Percentiles rank a stretch among this genome's conserved stretches.
Evolutionary conservation across 2,888 invertebrate species (phyloP).

Genomic region (Acronicta aceris): DNA sequence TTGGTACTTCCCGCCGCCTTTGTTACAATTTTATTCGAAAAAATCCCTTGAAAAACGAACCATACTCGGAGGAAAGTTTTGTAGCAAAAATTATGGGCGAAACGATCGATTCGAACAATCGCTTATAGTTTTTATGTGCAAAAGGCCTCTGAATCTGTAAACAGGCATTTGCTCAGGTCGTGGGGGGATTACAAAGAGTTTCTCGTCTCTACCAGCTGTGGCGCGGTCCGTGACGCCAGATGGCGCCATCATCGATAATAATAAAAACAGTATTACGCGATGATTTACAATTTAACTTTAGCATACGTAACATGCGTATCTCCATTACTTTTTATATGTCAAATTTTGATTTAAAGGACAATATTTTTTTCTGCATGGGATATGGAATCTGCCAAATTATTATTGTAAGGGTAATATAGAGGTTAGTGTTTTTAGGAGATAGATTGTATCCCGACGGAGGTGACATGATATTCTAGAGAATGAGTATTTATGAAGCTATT

Average conservation of each 20-base stretch:
- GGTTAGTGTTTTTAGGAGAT: too few relatives aligned
- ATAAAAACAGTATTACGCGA: conserved; percentile 63
- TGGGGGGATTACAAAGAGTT: conserved; percentile 63
- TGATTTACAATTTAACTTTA: conserved; percentile 66
- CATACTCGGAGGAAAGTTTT: conserved; percentile 19
- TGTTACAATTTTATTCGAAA: not conserved
- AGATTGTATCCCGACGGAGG: too few relatives aligned
- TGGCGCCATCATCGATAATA: conserved; percentile 67
- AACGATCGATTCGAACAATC: conserved; percentile 61
- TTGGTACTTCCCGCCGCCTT: not conserved
- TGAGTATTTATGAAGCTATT: too few relatives aligned
- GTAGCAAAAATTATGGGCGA: conserved; percentile 39
- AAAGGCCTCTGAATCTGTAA: conserved; percentile 72
- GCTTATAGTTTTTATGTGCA: conserved; percentile 64
- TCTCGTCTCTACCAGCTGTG: conserved; percentile 64
- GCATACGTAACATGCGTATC: conserved; percentile 6
- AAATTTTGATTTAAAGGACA: conserved; percentile 16
- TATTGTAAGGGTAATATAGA: too few relatives aligned
- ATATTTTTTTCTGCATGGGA: not conserved
- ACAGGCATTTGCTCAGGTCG: conserved; percentile 64
- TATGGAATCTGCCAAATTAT: too few relatives aligned
- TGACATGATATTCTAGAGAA: too few relatives aligned
- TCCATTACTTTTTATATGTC: conserved; percentile 20
- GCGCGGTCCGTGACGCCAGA: conserved; percentile 68
- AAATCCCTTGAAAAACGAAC: not conserved